Conservation (phyloP, 1,140 invertebrate genomes). For the Diorhabda sublineata region DNA sequence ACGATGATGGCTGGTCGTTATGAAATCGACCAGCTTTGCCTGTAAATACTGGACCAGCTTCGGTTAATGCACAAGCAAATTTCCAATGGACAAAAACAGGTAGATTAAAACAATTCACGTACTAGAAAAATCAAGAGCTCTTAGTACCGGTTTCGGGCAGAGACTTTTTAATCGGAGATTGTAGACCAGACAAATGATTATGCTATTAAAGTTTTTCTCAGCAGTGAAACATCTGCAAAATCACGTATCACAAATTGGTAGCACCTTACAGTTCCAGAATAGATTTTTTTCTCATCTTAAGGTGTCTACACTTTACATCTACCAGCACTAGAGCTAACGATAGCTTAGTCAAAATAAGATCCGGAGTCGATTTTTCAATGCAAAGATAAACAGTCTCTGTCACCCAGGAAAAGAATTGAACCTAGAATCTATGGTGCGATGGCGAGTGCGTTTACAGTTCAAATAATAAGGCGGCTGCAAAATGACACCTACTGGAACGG, state of each 20-base stretch:
- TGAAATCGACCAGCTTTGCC: too few relatives aligned
- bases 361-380: slow-evolving; percentile 21
- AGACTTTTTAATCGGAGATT: slow-evolving; percentile 13
- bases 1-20: too few relatives aligned
- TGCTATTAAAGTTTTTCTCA: slow-evolving; percentile 15
- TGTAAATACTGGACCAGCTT: too few relatives aligned
- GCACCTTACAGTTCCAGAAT: slow-evolving; percentile 29
- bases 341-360: slow-evolving; percentile 20
- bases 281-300: slow-evolving; percentile 16
- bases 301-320: slow-evolving; percentile 20
- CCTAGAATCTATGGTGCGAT: slow-evolving; percentile 19
- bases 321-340: neutral
- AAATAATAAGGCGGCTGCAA: slow-evolving; percentile 30
- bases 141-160: slow-evolving; percentile 15
- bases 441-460: slow-evolving; percentile 19
- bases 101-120: slow-evolving; percentile 10
- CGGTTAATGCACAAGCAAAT: too few relatives aligned
- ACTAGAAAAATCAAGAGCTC: slow-evolving; percentile 14
- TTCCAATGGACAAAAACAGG: slow-evolving; percentile 13
- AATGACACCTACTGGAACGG: slow-evolving; percentile 40
- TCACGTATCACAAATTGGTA: slow-evolving; percentile 19
- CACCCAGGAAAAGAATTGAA: slow-evolving; percentile 21
- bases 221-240: slow-evolving; percentile 16
- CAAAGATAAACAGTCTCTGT: slow-evolving; percentile 17
- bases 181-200: slow-evolving; percentile 15